A percentile compares a stretch with the other conserved stretches of the same genome.
phyloP scores from a whole-genome alignment of 1,140 invertebrate genomes.

The Drosophila kohkoa region DNA sequence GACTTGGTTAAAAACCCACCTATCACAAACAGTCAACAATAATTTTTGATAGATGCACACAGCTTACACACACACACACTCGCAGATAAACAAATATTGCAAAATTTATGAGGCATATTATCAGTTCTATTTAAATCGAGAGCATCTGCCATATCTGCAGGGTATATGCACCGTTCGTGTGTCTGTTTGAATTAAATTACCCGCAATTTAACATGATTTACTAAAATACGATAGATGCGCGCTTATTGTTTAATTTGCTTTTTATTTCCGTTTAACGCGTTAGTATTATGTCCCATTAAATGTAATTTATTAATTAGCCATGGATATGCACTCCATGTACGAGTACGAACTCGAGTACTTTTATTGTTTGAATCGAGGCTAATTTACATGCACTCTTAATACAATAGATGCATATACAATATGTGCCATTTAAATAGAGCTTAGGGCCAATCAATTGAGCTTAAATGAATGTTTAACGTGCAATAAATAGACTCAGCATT shows the following conservation, averaged over 20 bases:
- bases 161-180: neutral
- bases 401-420: conserved; percentile 10
- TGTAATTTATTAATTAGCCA: conserved; percentile 37
- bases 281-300: conserved; percentile 27
- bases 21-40: conserved; percentile 15
- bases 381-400: conserved; percentile 31
- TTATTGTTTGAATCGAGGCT: conserved; percentile 8
- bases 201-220: conserved; percentile 10
- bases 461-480: conserved; percentile 19
- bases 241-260: conserved; percentile 6
- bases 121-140: neutral
- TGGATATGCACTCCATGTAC: conserved; percentile 15
- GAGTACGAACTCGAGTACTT: conserved; percentile 5
- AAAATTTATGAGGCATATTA: neutral
- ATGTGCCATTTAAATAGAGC: conserved; percentile 23
- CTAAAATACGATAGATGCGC: neutral
- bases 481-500: conserved; percentile 8
- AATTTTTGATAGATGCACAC: neutral
- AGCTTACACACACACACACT: neutral
- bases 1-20: conserved; percentile 1
- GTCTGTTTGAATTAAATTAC: conserved; percentile 4
- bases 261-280: conserved; percentile 27
- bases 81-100: neutral
- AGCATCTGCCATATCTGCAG: neutral
- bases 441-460: conserved; percentile 14